These are phyloP conservation scores for Leptinotarsa undecemlineata DNA, from an alignment of 1,140 invertebrate species.

Conservation along the genomic window DNA sequence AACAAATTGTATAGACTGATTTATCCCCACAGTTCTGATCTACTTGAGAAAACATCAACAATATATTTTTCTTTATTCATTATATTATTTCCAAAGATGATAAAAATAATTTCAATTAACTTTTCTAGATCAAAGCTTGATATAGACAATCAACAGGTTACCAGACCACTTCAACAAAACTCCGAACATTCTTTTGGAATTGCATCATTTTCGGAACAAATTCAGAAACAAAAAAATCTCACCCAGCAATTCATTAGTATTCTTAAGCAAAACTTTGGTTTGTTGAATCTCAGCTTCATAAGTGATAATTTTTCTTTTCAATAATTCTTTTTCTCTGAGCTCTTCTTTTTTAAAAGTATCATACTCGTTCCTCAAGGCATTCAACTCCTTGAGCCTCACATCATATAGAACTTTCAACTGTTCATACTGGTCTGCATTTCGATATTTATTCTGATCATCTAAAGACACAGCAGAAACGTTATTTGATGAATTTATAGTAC, in stretches of 20 bases:
- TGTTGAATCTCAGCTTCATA: conserved; percentile 45
- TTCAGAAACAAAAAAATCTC: neutral
- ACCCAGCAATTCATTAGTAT: conserved; percentile 47
- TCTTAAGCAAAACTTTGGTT: conserved; percentile 41
- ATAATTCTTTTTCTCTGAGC: conserved; percentile 43
- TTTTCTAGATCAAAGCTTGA: too few relatives aligned
- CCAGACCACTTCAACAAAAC: too few relatives aligned
- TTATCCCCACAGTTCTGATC: too few relatives aligned
- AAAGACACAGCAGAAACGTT: conserved; percentile 45
- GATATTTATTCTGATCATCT: conserved; percentile 43
- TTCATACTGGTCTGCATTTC: conserved; percentile 45
- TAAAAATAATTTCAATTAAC: too few relatives aligned
- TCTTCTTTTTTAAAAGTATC: conserved; percentile 41
- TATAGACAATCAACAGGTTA: too few relatives aligned
- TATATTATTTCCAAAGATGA: too few relatives aligned
- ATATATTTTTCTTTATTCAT: too few relatives aligned
- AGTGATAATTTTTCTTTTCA: conserved; percentile 44
- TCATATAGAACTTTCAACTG: conserved; percentile 54
- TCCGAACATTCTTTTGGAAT: too few relatives aligned
- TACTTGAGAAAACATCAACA: too few relatives aligned
- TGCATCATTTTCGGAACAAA: too few relatives aligned
- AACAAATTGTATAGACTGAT: too few relatives aligned
- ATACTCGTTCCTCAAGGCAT: conserved; percentile 46
- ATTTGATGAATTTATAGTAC: conserved; percentile 51
- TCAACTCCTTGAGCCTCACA: conserved; percentile 50